Percentiles rank a stretch among this genome's conserved stretches.
Conservation (phyloP, 1,140 invertebrate species). For the Drosophila bipectinata region DNA sequence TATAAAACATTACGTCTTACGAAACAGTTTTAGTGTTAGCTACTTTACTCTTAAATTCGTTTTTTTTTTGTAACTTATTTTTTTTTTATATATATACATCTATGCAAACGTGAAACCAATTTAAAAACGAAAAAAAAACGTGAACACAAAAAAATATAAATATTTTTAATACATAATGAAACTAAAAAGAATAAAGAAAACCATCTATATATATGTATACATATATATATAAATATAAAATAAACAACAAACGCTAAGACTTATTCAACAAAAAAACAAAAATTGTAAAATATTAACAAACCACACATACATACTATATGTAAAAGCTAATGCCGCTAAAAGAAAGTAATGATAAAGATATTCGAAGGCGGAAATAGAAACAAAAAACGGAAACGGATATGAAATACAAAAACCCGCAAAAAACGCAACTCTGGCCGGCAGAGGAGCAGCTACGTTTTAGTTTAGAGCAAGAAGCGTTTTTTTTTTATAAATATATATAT, state of each 20-base stretch:
- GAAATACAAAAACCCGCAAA: constrained; percentile 4
- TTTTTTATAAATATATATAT: constrained; percentile 35
- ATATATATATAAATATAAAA: constrained; percentile 39
- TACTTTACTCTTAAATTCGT: constrained; percentile 68
- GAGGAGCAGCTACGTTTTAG: constrained; percentile 43
- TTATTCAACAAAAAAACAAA: constrained; percentile 69
- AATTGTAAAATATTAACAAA: constrained; percentile 75
- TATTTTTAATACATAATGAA: constrained; percentile 77
- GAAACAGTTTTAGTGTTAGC: constrained; percentile 65
- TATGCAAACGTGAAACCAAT: constrained; percentile 36
- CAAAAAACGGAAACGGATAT: constrained; percentile 16
- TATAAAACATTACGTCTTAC: constrained; percentile 62
- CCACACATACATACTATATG: constrained; percentile 26
- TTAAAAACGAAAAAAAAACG: constrained; percentile 38
- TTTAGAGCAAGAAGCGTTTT: constrained; percentile 58
- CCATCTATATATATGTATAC: constrained; percentile 22
- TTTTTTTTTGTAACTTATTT: constrained; percentile 70
- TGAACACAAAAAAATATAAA: constrained; percentile 51
- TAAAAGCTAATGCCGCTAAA: constrained; percentile 35
- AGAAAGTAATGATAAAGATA: constrained; percentile 30
- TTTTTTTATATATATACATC: constrained; percentile 42
- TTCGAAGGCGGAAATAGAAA: constrained; percentile 19
- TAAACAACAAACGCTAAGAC: constrained; percentile 74
- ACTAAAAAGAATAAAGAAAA: constrained; percentile 69
- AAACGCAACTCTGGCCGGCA: constrained; percentile 39